Percentiles rank a stretch among this genome's conserved stretches.
These are phyloP conservation scores for Augochlora pura DNA, from an alignment of 1,140 invertebrate genomes.

Conservation along the genomic window DNA sequence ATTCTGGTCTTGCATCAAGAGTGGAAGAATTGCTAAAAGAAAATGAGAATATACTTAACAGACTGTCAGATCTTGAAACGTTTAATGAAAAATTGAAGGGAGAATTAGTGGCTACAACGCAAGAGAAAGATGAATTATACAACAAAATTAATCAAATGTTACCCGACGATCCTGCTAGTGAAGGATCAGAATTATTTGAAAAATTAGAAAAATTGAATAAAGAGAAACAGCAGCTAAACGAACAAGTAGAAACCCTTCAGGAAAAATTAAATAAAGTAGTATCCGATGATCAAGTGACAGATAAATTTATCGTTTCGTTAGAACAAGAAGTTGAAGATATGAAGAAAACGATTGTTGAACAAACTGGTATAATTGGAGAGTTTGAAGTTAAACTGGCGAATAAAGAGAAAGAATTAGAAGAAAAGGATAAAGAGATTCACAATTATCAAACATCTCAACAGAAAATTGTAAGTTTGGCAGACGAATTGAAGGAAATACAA, in stretches of 20 bases:
- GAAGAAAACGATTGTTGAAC: conserved; percentile 77
- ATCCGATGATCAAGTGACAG: conserved; percentile 1
- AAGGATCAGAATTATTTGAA: conserved; percentile 32
- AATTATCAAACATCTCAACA: conserved; percentile 46
- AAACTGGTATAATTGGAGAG: conserved; percentile 74
- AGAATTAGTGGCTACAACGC: conserved; percentile 45
- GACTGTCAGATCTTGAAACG: conserved; percentile 55
- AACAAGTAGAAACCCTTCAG: conserved; percentile 32
- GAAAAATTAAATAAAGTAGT: conserved; percentile 41
- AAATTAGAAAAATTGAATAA: conserved; percentile 54
- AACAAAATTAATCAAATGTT: conserved; percentile 44
- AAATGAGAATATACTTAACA: conserved; percentile 49
- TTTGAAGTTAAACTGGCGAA: conserved; percentile 66
- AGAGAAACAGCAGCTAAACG: conserved; percentile 66
- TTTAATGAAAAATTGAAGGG: conserved; percentile 44
- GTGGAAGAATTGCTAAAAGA: conserved; percentile 64
- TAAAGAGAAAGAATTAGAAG: conserved; percentile 68
- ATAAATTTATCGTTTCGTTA: conserved; percentile 65
- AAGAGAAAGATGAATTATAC: conserved; percentile 76
- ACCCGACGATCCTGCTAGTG: conserved; percentile 30
- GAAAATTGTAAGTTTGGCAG: conserved; percentile 60
- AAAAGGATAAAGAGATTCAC: conserved; percentile 53
- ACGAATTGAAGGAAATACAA: conserved; percentile 72
- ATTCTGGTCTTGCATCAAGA: conserved; percentile 50
- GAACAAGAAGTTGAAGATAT: conserved; percentile 79